A percentile compares a stretch with the other conserved stretches of the same genome.
Conservation (phyloP, 2,888 invertebrate species). For the Pachliopta kotzebuea region DNA sequence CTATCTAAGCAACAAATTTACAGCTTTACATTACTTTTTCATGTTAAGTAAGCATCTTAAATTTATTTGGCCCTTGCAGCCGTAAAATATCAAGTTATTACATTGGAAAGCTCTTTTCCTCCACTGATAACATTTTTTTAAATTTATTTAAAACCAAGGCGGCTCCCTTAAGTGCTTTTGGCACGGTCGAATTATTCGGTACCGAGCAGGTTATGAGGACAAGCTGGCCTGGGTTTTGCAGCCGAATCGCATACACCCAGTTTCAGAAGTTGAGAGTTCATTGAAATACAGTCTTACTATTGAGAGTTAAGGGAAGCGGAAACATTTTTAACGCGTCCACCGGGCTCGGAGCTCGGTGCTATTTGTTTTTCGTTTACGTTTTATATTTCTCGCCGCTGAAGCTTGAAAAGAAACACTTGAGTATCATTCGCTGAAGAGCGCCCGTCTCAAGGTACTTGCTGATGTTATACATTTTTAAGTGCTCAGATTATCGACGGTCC, state of each 20-base stretch:
- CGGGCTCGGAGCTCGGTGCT: neutral
- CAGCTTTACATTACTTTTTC: constrained; percentile 32
- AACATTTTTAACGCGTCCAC: neutral
- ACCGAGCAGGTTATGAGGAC: constrained; percentile 12
- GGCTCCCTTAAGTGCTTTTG: constrained; percentile 24
- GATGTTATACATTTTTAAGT: constrained; percentile 26
- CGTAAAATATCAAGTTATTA: constrained; percentile 34
- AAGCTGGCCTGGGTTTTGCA: neutral
- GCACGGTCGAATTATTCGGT: constrained; percentile 18
- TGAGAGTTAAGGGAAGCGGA: neutral
- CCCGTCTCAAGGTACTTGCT: constrained; percentile 20
- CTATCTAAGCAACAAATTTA: too few species aligned
- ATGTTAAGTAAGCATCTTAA: constrained; percentile 34
- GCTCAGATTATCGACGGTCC: constrained; percentile 25
- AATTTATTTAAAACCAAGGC: constrained; percentile 9
- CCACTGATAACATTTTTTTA: constrained; percentile 15
- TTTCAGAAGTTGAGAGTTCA: neutral
- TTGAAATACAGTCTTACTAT: neutral
- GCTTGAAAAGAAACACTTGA: constrained; percentile 21
- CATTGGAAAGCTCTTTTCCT: constrained; percentile 26
- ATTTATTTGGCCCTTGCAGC: constrained; percentile 32
- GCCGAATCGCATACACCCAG: neutral
- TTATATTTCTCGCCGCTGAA: constrained; percentile 1
- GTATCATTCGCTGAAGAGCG: constrained; percentile 24
- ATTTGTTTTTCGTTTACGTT: constrained; percentile 6